Evolutionary conservation across 1,140 invertebrate species (phyloP).

Genomic region (Leptonema lineaticorne): DNA sequence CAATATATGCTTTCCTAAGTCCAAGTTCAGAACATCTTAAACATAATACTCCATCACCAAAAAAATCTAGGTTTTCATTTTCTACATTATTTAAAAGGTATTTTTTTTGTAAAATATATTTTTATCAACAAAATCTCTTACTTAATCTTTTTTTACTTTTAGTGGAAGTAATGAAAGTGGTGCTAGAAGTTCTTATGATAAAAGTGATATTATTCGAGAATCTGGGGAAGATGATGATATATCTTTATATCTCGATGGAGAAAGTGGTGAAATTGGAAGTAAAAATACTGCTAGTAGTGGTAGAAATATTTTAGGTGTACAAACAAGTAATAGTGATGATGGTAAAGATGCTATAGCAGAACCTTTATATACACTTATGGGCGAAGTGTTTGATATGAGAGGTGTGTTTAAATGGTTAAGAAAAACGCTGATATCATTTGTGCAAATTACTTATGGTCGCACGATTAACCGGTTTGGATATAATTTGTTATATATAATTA

Average conservation of each 20-base stretch:
- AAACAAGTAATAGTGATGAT: conserved; percentile 56
- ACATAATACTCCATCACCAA: conserved; percentile 70
- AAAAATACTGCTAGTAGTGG: conserved; percentile 45
- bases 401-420: conserved; percentile 85
- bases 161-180: conserved; percentile 41
- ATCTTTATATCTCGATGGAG: conserved; percentile 67
- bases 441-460: conserved; percentile 87
- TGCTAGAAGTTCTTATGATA: conserved; percentile 27
- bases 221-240: conserved; percentile 71
- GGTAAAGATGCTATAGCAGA: conserved; percentile 83
- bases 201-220: conserved; percentile 46
- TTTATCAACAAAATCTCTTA: conserved; percentile 9
- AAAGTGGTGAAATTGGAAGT: conserved; percentile 51
- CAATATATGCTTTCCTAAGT: conserved; percentile 84
- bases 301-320: conserved; percentile 40
- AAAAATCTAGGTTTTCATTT: conserved; percentile 81
- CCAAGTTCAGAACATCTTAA: conserved; percentile 86
- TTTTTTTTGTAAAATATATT: background rate
- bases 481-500: conserved; percentile 22
- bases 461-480: conserved; percentile 77
- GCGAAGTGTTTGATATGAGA: conserved; percentile 86
- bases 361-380: conserved; percentile 80
- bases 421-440: conserved; percentile 85
- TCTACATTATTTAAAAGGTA: conserved; percentile 82
- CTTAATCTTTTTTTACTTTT: too few species aligned